These are phyloP conservation scores for Kuschelorhynchus macadamiae DNA, from an alignment of 2,888 invertebrate genomes.

Conservation along the genomic window DNA sequence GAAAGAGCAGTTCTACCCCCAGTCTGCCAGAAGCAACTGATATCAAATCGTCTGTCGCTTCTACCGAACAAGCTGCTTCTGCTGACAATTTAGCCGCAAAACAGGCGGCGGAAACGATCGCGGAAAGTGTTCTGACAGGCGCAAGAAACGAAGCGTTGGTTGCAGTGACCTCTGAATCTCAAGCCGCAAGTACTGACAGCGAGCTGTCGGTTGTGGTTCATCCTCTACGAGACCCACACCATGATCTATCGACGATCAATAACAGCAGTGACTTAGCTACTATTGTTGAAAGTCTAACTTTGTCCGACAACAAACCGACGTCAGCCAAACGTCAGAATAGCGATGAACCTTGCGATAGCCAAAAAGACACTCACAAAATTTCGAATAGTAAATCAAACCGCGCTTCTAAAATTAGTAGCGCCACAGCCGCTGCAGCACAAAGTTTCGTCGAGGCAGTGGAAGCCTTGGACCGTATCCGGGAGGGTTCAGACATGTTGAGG, in stretches of 20 bases:
- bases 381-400: slow-evolving; percentile 60
- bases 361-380: slow-evolving; percentile 18
- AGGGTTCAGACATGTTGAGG: slow-evolving; percentile 79
- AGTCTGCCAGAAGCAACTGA: slow-evolving; percentile 93
- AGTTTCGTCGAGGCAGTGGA: slow-evolving; percentile 74
- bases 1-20: slow-evolving; percentile 96
- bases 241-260: slow-evolving; percentile 80
- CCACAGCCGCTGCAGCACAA: slow-evolving; percentile 65
- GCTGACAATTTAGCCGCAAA: slow-evolving; percentile 92
- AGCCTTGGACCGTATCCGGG: slow-evolving; percentile 77
- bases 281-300: slow-evolving; percentile 86
- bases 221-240: slow-evolving; percentile 74
- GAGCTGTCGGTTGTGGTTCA: slow-evolving; percentile 74
- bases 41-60: slow-evolving; percentile 84
- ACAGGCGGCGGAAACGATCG: slow-evolving; percentile 90
- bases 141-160: slow-evolving; percentile 76
- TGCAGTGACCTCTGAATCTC: slow-evolving; percentile 69
- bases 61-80: slow-evolving; percentile 95
- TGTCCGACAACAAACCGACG: slow-evolving; percentile 70
- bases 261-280: slow-evolving; percentile 86
- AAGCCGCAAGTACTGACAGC: slow-evolving; percentile 72
- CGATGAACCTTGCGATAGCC: slow-evolving; percentile 32
- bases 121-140: slow-evolving; percentile 84
- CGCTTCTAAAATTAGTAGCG: slow-evolving; percentile 63
- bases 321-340: slow-evolving; percentile 42